Evolutionary conservation across 2,888 invertebrate genomes (phyloP).

Genomic region (Drosophila testacea): DNA sequence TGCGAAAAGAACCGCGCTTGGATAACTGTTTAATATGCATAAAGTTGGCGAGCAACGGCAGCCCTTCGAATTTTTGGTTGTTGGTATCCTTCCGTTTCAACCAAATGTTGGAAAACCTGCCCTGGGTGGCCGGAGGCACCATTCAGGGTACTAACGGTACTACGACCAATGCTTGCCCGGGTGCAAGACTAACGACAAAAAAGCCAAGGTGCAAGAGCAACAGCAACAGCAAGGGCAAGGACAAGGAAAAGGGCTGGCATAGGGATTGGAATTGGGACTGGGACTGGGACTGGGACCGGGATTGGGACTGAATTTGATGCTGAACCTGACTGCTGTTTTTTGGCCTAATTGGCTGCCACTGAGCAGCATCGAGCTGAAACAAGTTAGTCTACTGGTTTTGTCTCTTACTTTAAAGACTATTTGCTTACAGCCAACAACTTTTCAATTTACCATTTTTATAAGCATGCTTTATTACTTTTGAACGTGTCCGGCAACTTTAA

Average conservation of each 20-base stretch:
- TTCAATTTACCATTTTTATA: slow-evolving; percentile 25
- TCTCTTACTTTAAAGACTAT: slow-evolving; percentile 36
- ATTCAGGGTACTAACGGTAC: slow-evolving; percentile 15
- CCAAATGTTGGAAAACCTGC: slow-evolving; percentile 30
- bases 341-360: slow-evolving; percentile 76
- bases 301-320: slow-evolving; percentile 5
- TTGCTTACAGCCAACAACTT: slow-evolving; percentile 18
- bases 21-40: slow-evolving; percentile 80
- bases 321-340: slow-evolving; percentile 53
- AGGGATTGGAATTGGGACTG: not conserved
- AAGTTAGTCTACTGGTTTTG: slow-evolving; percentile 55
- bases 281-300: not conserved
- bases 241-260: no score
- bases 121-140: slow-evolving; percentile 41
- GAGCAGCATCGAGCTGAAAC: slow-evolving; percentile 42
- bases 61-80: slow-evolving; percentile 41
- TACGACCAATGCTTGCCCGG: not conserved
- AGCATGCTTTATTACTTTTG: slow-evolving; percentile 14
- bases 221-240: not conserved
- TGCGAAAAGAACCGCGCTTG: slow-evolving; percentile 44
- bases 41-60: slow-evolving; percentile 57
- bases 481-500: not conserved
- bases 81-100: slow-evolving; percentile 46
- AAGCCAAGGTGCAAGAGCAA: no score
- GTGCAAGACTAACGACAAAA: no score